phyloP scores from a whole-genome alignment of 1,140 invertebrate species.

The Bombus breviceps region DNA sequence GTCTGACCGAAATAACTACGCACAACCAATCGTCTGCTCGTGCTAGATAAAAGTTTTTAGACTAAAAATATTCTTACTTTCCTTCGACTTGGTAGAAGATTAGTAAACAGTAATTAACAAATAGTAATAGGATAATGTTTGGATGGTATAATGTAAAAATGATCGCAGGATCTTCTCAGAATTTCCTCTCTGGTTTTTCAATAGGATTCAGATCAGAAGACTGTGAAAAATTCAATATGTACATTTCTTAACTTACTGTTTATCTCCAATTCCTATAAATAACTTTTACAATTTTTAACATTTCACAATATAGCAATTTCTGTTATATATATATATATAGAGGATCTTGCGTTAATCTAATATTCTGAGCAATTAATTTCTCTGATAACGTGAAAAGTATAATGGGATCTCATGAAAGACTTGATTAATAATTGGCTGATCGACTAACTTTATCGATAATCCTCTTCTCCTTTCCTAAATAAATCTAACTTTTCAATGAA shows the following conservation, averaged over 20 bases:
- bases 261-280: not conserved
- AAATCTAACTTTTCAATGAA: too few species aligned
- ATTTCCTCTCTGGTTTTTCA: too few species aligned
- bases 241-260: not conserved
- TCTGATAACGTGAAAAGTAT: not conserved
- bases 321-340: too few species aligned
- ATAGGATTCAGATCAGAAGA: too few species aligned
- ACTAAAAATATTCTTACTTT: not conserved
- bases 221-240: not conserved
- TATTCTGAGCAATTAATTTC: not conserved
- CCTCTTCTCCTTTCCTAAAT: too few species aligned
- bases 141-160: not conserved
- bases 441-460: too few species aligned
- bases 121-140: too few species aligned
- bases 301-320: too few species aligned
- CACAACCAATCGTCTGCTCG: not conserved
- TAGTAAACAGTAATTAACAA: not conserved
- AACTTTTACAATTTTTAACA: not conserved
- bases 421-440: not conserved
- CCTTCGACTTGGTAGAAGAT: not conserved
- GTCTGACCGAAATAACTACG: slow-evolving; percentile 1
- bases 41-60: not conserved
- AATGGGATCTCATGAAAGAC: not conserved
- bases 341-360: not conserved
- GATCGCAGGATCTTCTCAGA: not conserved